Conservation (phyloP, 2,888 invertebrate genomes). For the Diaprepes abbreviatus region DNA sequence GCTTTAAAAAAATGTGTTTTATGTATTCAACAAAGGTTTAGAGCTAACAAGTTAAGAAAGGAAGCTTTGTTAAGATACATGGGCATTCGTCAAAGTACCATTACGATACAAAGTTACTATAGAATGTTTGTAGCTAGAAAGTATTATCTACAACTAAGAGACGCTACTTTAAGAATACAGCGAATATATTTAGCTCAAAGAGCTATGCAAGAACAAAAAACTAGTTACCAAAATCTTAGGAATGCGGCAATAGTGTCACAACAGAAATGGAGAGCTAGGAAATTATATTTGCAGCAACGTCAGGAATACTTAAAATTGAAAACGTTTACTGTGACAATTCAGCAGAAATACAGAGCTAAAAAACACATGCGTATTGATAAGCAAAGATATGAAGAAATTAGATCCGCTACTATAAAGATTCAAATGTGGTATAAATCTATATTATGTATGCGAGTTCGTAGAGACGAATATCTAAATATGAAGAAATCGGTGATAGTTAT, state of each 20-base stretch:
- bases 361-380: slow-evolving; percentile 41
- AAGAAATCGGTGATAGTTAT: slow-evolving; percentile 54
- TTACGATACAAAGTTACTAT: slow-evolving; percentile 43
- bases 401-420: slow-evolving; percentile 23
- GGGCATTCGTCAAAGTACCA: neutral
- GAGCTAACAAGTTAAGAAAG: slow-evolving; percentile 63
- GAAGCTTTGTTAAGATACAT: slow-evolving; percentile 58
- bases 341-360: slow-evolving; percentile 50
- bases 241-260: slow-evolving; percentile 50
- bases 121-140: slow-evolving; percentile 30
- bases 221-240: slow-evolving; percentile 50
- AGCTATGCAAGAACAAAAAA: slow-evolving; percentile 53
- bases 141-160: slow-evolving; percentile 49
- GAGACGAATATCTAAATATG: slow-evolving; percentile 44
- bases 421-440: slow-evolving; percentile 39
- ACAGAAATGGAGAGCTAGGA: slow-evolving; percentile 59
- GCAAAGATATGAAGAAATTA: slow-evolving; percentile 16
- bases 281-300: slow-evolving; percentile 56
- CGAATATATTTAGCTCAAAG: slow-evolving; percentile 59
- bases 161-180: slow-evolving; percentile 57
- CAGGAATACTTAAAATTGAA: slow-evolving; percentile 9
- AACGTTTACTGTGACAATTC: slow-evolving; percentile 42
- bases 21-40: slow-evolving; percentile 48
- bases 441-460: slow-evolving; percentile 43
- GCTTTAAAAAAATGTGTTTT: slow-evolving; percentile 35